Base-by-base conservation (phyloP, 2,113 vertebrate genomes). In the Ictidomys tridecemlineatus region DNA sequence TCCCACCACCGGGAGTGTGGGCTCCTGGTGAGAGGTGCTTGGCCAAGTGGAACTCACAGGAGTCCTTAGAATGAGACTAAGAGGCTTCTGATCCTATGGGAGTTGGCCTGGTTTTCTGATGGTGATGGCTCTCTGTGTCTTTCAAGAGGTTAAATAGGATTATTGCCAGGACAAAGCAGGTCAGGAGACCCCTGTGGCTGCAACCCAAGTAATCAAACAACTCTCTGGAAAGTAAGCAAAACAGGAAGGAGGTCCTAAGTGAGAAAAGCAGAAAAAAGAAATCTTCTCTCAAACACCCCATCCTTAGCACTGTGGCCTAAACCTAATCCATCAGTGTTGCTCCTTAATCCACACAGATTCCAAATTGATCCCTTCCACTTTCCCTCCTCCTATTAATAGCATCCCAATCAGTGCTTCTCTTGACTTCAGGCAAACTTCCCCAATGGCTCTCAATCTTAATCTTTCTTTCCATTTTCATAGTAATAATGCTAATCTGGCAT, bases 101-200 rank as follows among this genome's bases (percentile, higher is more conserved):
- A 39, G 3, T 58, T 90, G 84, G 30, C 74, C 83, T 93, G 34
- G 3, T 89, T 96, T 96, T 96, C 48, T 93, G 34, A 89, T 86
- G 69, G 37, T 42, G 37, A 7, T 86, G 69, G 61, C 4, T 83
- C 13, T 89, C 56, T 89, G 45, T 22, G 45, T 70, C 32, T 82
- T 93, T 8, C 51, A 88, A 83, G 22, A 77, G 4, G 42, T 56
- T 88, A 94, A 96, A n/a, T 0, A 82, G 63, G 34, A 93, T 74
- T 93, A 77, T 78, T 92, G 39, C 14, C 22, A 34, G 9, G 74
- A 76, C 63, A 94, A 92, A 85, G 51, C 24, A 86, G n/a, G 11
- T 88, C 77, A 91, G 48, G 24, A 32, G 30, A n/a, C 5, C 28
- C 74, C 42, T 70, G 3, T 56, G 12, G 22, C 30, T 79, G 2